Percentiles rank a stretch among this genome's conserved stretches.
These are phyloP conservation scores for Cyclina sinensis DNA, from an alignment of 1,140 invertebrate genomes.

Conservation along the genomic window DNA sequence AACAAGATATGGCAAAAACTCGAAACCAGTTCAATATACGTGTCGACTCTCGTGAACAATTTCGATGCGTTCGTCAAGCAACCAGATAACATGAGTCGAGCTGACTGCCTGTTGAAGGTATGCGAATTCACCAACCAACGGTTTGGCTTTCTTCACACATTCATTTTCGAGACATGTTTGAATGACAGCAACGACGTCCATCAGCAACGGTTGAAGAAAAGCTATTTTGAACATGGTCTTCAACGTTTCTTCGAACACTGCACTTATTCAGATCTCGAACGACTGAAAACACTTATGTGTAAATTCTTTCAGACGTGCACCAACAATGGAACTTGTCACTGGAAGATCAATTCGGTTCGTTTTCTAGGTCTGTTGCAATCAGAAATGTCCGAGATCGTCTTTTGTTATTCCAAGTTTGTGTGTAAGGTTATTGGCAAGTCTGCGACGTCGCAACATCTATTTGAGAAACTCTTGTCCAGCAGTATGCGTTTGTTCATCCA, in stretches of 20 bases:
- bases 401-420: constrained; percentile 6
- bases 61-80: not conserved
- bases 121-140: not conserved
- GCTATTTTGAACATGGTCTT: not conserved
- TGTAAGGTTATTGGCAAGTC: not conserved
- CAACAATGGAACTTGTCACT: not conserved
- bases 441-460: not conserved
- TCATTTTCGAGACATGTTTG: not conserved
- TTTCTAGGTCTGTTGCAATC: not conserved
- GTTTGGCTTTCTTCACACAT: not conserved
- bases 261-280: not conserved
- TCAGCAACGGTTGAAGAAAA: not conserved
- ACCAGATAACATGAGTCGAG: not conserved
- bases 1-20: constrained; percentile 2
- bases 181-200: not conserved
- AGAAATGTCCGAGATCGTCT: not conserved
- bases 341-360: not conserved
- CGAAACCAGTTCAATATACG: constrained; percentile 7
- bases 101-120: not conserved
- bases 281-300: not conserved
- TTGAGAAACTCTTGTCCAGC: not conserved
- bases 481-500: not conserved
- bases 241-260: not conserved
- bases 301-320: not conserved
- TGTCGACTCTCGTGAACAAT: constrained; percentile 25